Percentiles rank a stretch among this genome's conserved stretches.
phyloP scores from a whole-genome alignment of 2,888 invertebrate species.

The Polyploca ridens region DNA sequence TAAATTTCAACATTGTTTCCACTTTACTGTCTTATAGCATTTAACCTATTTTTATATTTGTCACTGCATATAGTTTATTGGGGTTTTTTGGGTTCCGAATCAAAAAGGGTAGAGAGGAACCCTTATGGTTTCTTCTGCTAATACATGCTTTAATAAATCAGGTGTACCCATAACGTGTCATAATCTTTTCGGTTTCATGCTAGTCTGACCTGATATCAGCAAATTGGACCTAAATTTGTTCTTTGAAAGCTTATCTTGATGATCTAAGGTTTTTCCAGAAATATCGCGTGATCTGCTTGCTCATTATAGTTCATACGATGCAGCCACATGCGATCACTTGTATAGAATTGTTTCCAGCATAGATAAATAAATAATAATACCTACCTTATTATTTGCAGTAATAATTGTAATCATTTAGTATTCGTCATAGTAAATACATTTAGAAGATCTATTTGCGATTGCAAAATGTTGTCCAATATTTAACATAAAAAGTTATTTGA shows the following conservation, averaged over 20 bases:
- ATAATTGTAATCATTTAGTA: not conserved
- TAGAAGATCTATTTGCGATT: not conserved
- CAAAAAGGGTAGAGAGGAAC: too few species aligned
- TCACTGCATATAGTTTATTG: not conserved
- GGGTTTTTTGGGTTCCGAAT: too few species aligned
- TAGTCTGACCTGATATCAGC: not conserved
- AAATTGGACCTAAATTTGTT: not conserved
- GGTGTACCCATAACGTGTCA: not conserved
- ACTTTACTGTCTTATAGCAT: constrained; percentile 26
- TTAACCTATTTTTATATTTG: too few species aligned
- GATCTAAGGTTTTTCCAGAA: too few species aligned
- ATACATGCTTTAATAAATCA: not conserved
- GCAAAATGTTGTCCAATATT: not conserved
- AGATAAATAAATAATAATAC: not conserved
- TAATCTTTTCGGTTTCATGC: too few species aligned
- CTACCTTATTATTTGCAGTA: too few species aligned
- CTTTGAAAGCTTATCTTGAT: not conserved
- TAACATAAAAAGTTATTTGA: not conserved
- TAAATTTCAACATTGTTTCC: constrained; percentile 68
- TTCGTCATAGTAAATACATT: not conserved
- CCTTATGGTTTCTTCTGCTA: too few species aligned
- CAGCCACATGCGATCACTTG: not conserved
- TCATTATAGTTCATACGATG: not conserved
- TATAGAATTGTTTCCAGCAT: not conserved
- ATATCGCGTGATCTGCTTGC: too few species aligned